phyloP scores from a whole-genome alignment of 2,113 vertebrate genomes.

The Cheilinus undulatus region DNA sequence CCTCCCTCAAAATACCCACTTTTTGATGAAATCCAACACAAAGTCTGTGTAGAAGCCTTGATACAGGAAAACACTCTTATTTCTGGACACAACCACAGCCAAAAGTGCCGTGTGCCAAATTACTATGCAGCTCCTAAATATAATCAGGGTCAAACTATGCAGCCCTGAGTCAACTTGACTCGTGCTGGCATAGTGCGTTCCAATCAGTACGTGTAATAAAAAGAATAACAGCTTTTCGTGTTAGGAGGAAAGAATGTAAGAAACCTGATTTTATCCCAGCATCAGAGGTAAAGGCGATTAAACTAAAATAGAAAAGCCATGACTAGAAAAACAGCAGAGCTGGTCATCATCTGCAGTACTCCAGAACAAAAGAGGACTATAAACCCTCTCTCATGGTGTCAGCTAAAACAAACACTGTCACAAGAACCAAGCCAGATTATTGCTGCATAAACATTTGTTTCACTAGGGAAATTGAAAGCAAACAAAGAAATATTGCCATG shows the following conservation, averaged over 20 bases:
- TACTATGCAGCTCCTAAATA: slow-evolving; percentile 47
- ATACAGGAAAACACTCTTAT: slow-evolving; percentile 46
- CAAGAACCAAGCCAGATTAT: slow-evolving; percentile 68
- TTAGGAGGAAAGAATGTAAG: slow-evolving; percentile 48
- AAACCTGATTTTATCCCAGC: slow-evolving; percentile 53
- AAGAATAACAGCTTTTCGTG: slow-evolving; percentile 47
- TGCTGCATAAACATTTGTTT: slow-evolving; percentile 76
- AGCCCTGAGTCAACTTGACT: slow-evolving; percentile 37
- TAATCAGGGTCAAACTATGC: slow-evolving; percentile 49
- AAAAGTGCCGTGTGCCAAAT: slow-evolving; percentile 46
- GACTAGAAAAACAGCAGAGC: slow-evolving; percentile 50
- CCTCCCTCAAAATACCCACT: slow-evolving; percentile 74
- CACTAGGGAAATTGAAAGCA: slow-evolving; percentile 52
- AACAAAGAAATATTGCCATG: slow-evolving; percentile 71
- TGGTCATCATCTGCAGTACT: slow-evolving; percentile 58
- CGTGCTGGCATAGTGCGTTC: slow-evolving; percentile 37
- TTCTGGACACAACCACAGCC: slow-evolving; percentile 48
- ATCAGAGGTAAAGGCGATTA: slow-evolving; percentile 45
- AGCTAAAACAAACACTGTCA: slow-evolving; percentile 71
- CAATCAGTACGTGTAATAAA: slow-evolving; percentile 48
- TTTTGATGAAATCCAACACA: slow-evolving; percentile 61
- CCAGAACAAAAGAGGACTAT: slow-evolving; percentile 58
- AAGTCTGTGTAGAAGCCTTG: slow-evolving; percentile 40
- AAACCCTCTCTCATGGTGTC: slow-evolving; percentile 59
- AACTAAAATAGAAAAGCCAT: slow-evolving; percentile 66